Evolutionary conservation across 2,888 invertebrate species (phyloP).

Genomic region (Clusia tigrina): DNA sequence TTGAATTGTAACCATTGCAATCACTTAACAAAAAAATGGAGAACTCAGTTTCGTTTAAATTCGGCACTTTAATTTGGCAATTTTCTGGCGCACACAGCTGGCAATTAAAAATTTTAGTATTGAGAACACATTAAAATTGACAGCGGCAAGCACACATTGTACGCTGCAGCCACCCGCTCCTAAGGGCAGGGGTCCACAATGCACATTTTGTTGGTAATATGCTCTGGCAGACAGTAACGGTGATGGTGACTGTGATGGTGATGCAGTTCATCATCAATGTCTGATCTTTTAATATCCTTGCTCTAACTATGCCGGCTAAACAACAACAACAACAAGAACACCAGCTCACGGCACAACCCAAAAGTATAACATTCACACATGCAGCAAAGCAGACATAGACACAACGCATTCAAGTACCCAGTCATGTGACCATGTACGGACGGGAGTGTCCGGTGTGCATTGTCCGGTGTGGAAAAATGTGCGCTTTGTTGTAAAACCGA

Average conservation of each 20-base stretch:
- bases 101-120: background rate
- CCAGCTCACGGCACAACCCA: background rate
- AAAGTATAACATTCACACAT: background rate
- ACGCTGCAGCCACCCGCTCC: background rate
- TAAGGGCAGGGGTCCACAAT: background rate
- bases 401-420: slow-evolving; percentile 1
- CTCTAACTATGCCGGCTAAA: background rate
- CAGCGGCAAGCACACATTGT: background rate
- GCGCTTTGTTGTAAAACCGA: slow-evolving; percentile 40
- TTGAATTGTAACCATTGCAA: background rate
- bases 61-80: background rate
- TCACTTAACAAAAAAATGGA: background rate
- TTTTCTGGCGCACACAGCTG: background rate
- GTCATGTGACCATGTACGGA: too few species aligned
- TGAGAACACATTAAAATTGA: slow-evolving; percentile 8
- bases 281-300: slow-evolving; percentile 10
- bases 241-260: background rate
- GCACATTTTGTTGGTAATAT: too few species aligned
- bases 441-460: background rate
- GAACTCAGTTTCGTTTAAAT: background rate
- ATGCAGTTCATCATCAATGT: background rate
- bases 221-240: too few species aligned
- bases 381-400: background rate
- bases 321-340: background rate
- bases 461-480: background rate